Percentiles rank a stretch among this genome's conserved stretches.
Conservation (phyloP, 2,113 vertebrate genomes). For the Dunckerocampus dactyliophorus region DNA sequence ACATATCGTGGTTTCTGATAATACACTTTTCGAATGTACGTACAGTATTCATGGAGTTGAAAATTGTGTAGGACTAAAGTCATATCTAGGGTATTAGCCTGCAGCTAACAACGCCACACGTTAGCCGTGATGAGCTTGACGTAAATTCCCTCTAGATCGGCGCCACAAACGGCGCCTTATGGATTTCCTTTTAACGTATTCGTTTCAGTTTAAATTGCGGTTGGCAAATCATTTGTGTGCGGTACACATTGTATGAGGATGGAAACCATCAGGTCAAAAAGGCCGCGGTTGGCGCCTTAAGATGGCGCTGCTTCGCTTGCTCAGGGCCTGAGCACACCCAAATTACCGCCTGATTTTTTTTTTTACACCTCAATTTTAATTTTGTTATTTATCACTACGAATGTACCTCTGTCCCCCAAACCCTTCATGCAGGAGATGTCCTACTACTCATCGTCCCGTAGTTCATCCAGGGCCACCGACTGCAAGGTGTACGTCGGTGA, state of each 20-base stretch:
- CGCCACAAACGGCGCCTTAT: too few relatives aligned
- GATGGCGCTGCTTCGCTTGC: background rate
- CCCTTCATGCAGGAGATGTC: constrained; percentile 55
- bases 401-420: background rate
- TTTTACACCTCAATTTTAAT: background rate
- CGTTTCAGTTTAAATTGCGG: too few relatives aligned
- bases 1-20: background rate
- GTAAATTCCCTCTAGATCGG: too few relatives aligned
- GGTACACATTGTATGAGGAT: too few relatives aligned
- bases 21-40: background rate
- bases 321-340: too few relatives aligned
- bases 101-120: too few relatives aligned
- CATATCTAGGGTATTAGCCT: background rate
- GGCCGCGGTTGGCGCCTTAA: too few relatives aligned
- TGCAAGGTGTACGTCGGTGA: constrained; percentile 80
- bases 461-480: constrained; percentile 70
- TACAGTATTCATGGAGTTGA: background rate
- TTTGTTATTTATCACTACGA: background rate
- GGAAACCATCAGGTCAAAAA: too few relatives aligned
- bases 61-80: background rate
- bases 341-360: background rate
- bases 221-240: too few relatives aligned
- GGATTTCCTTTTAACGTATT: too few relatives aligned
- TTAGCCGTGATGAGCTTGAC: too few relatives aligned
- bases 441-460: constrained; percentile 70